Conservation (phyloP, 1,140 invertebrate genomes). For the Cotesia typhae region DNA sequence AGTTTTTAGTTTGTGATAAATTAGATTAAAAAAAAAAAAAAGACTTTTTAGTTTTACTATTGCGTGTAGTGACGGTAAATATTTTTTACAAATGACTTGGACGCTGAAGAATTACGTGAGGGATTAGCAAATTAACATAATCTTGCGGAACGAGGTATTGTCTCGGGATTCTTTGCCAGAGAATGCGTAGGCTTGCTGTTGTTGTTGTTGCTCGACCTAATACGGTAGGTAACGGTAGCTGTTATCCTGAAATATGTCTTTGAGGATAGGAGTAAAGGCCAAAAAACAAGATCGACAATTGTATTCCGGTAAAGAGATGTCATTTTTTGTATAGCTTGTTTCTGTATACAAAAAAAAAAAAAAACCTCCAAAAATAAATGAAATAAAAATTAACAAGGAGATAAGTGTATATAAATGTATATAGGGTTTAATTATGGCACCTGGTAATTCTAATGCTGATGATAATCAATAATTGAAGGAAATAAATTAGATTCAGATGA, state of each 20-base stretch:
- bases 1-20: no score
- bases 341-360: not conserved
- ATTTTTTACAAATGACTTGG: slow-evolving; percentile 27
- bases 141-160: slow-evolving; percentile 26
- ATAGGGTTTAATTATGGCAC: no score
- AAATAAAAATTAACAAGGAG: no score
- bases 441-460: no score
- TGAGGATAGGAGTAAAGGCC: slow-evolving; percentile 2
- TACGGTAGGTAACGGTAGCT: slow-evolving; percentile 33
- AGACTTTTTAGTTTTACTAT: slow-evolving; percentile 24
- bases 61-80: slow-evolving; percentile 35
- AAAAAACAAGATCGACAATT: slow-evolving; percentile 7
- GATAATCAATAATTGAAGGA: no score
- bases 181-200: slow-evolving; percentile 19
- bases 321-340: not conserved
- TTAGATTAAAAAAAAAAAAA: no score
- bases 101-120: slow-evolving; percentile 23
- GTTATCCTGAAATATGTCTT: slow-evolving; percentile 35
- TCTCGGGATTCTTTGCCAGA: slow-evolving; percentile 15
- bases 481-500: no score
- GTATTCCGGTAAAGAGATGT: not conserved
- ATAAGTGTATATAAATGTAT: no score
- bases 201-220: slow-evolving; percentile 15
- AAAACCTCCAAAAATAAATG: no score
- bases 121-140: slow-evolving; percentile 27